Evolutionary conservation across 2,797 vertebrate species (phyloP), one percentile per base, ranked within the genome.

Genomic region (Esox masquinongy): DNA sequence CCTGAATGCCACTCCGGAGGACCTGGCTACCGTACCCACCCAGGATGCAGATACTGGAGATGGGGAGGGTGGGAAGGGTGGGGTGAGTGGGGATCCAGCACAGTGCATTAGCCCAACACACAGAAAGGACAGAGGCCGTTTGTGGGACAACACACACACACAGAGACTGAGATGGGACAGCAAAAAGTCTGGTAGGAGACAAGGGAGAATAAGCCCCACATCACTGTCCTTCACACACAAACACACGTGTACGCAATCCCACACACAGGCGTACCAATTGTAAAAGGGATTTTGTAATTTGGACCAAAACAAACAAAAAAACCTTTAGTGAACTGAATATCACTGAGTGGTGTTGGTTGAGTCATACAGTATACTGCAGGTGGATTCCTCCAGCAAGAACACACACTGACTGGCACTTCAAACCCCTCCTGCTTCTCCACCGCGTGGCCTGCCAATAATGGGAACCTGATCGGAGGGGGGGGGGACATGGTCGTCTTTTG

Each of bases 401-500:
- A 84, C 77, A 81, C 85, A 80, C 84, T 88, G 84, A 87, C 64
- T 83, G 83, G 68, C 86, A 77, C 74, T 79, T 92, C 84, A 89
- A 88, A 80, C 82, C 86, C 84, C 63, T 75, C 79, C 86, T 85
- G 86, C 83, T 80, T 80, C 85, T 85, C 74, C 79, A 61, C 83
- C 63, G 50, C 76, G 84, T 82, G 83, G 85, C 85, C 81, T 56
- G 63, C 36, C 56, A n/a, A 80, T 88, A 86, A 90, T 85, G 86
- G 88, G 87, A 90, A 92, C 88, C 84, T 80, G 86, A 89, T 90
- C 89, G 56, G 49, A 9, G 70, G 51, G 22, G 61, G 73, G 81
- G 74, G 5, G 73, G 70, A 75, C 67, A 80, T 77, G 84, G 83
- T 88, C 79, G 76, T 89, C 85, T 87, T 92, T 92, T 83, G 85